Base-by-base conservation (phyloP, 1,140 invertebrate genomes). In the Leptinotarsa texana region DNA sequence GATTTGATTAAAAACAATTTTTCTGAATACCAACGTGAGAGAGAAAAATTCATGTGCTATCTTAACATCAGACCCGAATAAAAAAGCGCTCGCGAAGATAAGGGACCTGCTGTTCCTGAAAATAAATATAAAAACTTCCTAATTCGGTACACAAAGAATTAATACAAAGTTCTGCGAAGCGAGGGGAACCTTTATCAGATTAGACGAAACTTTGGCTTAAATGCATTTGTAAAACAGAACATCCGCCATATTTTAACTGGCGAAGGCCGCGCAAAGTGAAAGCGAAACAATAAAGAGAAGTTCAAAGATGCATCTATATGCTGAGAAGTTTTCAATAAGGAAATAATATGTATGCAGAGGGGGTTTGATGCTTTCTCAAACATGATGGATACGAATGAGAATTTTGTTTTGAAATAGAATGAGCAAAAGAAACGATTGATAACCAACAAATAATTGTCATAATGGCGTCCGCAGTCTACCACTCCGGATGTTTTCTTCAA, bases 91-190 rank as follows among this genome's bases (percentile, higher is more conserved):
- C 63, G 33, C 68, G 21, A 49, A 69, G 33, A 69, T 49, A 49
- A 69, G 68, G 18, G 15, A 65, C 15, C 21, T 65, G 63, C 63
- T 42, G 33, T 48, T 18, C 4, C 67, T 17, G 48, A 69, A 69
- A 69, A 69, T 69, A 69, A 69, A 69, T 69, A 69, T 69, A 69
- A 69, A 69, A 69, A 69, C 68, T 69, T 69, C 42, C 68, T 69
- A 69, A 69, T 69, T 69, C 68, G 68, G 57, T 48, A 69, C 68
- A 69, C 68, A 69, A 69, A 69, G 68, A 69, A 69, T 69, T 69
- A 69, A 69, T 69, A 48, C 48, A 49, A 49, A 69, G 68, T 48
- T 69, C 68, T 49, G 48, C 68, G 47, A 42, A 69, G 48, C 48
- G 33, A 47, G 68, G 68, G 48, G 68, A 47, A n/a, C 17, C 33